Evolutionary conservation across 2,888 invertebrate species (phyloP).

Genomic region (Deladenus siricidicola): DNA sequence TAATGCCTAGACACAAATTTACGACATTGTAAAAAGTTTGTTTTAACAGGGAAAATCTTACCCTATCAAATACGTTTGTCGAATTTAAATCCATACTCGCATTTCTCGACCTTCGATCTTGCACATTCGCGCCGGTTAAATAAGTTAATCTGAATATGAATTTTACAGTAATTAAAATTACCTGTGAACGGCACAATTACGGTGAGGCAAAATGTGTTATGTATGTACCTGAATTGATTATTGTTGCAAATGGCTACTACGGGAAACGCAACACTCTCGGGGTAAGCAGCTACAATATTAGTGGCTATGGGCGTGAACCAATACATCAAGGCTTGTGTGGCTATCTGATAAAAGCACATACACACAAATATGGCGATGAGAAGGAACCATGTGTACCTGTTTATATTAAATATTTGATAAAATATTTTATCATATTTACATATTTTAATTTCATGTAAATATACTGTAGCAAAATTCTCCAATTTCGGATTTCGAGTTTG

Average conservation of each 20-base stretch:
- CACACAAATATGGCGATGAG: conserved; percentile 39
- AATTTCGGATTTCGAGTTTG: no score
- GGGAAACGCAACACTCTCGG: conserved; percentile 44
- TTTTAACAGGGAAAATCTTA: conserved; percentile 8
- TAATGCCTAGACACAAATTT: conserved; percentile 33
- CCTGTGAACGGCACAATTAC: not conserved
- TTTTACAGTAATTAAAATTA: not conserved
- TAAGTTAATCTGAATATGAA: conserved; percentile 40
- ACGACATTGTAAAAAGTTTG: not conserved
- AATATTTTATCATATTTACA: no score
- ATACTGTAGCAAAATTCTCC: no score
- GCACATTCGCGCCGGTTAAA: conserved; percentile 41
- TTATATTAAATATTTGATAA: no score
- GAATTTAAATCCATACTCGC: conserved; percentile 23
- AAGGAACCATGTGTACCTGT: conserved; percentile 35
- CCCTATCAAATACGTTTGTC: conserved; percentile 31
- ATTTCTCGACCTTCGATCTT: conserved; percentile 35
- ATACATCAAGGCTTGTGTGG: conserved; percentile 30
- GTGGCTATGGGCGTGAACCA: conserved; percentile 35
- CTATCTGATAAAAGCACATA: conserved; percentile 44
- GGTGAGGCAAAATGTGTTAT: not conserved
- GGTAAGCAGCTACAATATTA: conserved; percentile 51
- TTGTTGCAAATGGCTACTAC: conserved; percentile 51
- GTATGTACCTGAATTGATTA: conserved; percentile 45
- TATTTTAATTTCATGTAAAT: no score